Conservation (phyloP, 2,113 vertebrate species). For the Seriola rivoliana region DNA sequence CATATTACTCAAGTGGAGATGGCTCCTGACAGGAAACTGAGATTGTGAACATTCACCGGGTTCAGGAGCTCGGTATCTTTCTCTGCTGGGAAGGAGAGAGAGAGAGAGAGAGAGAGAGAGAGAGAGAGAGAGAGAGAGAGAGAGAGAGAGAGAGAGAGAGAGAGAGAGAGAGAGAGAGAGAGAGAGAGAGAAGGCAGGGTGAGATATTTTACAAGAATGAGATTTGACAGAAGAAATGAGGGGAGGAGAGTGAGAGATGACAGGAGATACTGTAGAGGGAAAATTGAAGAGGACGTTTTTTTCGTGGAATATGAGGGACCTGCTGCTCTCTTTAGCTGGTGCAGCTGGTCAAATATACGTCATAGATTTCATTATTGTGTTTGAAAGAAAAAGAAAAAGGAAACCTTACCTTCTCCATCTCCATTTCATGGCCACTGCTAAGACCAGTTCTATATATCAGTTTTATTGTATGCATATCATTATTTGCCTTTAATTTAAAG, state of each 20-base stretch:
- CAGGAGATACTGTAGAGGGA: background rate
- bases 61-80: background rate
- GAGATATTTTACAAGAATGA: background rate
- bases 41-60: background rate
- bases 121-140: too few relatives aligned
- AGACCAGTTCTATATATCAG: background rate
- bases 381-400: too few relatives aligned
- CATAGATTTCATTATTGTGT: too few relatives aligned
- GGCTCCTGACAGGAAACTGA: constrained; percentile 23
- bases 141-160: too few relatives aligned
- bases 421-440: background rate
- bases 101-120: too few relatives aligned
- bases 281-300: background rate
- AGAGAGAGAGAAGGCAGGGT: too few relatives aligned
- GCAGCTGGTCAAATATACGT: too few relatives aligned
- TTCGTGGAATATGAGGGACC: background rate
- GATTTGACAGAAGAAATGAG: constrained; percentile 6
- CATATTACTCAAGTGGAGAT: background rate
- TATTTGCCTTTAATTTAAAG: background rate
- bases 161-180: too few relatives aligned
- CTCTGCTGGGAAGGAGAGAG: too few relatives aligned
- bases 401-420: too few relatives aligned
- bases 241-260: background rate
- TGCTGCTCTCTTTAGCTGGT: too few relatives aligned
- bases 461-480: background rate